A percentile compares a stretch with the other conserved stretches of the same genome.
phyloP scores from a whole-genome alignment of 1,140 invertebrate species.

The Mactra quadrangularis region DNA sequence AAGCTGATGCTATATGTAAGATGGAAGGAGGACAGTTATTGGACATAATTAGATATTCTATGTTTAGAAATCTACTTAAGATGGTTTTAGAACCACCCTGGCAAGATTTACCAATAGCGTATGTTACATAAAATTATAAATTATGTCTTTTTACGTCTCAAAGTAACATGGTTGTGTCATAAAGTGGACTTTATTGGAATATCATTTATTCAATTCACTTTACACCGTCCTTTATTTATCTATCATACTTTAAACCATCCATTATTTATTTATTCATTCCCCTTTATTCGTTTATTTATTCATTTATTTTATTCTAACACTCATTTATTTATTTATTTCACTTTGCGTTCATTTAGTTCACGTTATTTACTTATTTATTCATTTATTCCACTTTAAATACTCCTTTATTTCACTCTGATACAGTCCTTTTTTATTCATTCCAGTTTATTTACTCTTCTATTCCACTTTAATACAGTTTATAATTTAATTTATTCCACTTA shows the following conservation, averaged over 20 bases:
- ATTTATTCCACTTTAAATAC: no score
- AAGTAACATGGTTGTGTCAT: background rate
- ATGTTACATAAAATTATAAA: background rate
- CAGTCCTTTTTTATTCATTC: no score
- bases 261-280: background rate
- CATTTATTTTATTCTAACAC: background rate
- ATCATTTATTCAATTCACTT: background rate
- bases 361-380: no score
- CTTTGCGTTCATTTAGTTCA: no score
- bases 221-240: background rate
- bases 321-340: background rate
- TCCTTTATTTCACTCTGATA: no score
- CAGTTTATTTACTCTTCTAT: no score
- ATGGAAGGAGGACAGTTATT: slow-evolving; percentile 13
- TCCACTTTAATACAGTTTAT: no score
- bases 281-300: background rate
- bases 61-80: slow-evolving; percentile 18
- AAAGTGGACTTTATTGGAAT: background rate
- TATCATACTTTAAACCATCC: background rate
- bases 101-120: slow-evolving; percentile 32
- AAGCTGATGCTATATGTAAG: slow-evolving; percentile 21
- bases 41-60: slow-evolving; percentile 36
- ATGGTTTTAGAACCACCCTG: slow-evolving; percentile 10
- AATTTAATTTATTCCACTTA: no score
- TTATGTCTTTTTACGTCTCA: background rate